These are phyloP conservation scores for Aphelinus certus DNA, from an alignment of 1,140 invertebrate species.

Conservation along the genomic window DNA sequence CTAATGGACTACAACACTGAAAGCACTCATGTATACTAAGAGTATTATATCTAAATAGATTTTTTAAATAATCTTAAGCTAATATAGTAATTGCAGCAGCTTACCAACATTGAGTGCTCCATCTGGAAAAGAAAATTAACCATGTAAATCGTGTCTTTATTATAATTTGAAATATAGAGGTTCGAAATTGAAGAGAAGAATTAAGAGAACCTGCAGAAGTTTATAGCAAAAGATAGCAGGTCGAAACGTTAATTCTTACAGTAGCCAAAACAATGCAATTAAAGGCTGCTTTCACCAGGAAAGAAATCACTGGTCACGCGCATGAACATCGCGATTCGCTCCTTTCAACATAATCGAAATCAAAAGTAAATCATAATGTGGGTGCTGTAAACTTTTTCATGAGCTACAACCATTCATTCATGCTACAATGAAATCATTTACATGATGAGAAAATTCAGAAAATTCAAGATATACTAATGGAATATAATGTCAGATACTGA, in stretches of 20 bases:
- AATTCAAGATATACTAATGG: no score
- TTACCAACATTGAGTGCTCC: slow-evolving; percentile 64
- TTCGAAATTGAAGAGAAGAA: no score
- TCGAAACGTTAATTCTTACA: slow-evolving; percentile 47
- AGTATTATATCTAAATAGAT: neutral
- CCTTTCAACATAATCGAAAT: slow-evolving; percentile 34
- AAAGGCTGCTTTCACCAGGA: slow-evolving; percentile 60
- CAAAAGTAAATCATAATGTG: slow-evolving; percentile 31
- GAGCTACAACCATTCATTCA: neutral
- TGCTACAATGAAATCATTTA: no score
- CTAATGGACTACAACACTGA: neutral
- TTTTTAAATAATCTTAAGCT: no score
- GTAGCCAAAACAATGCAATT: slow-evolving; percentile 54
- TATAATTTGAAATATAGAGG: no score
- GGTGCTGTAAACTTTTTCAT: neutral
- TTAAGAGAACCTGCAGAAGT: no score
- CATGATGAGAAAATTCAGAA: no score
- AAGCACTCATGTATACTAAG: neutral
- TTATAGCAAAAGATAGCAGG: slow-evolving; percentile 13
- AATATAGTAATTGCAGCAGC: slow-evolving; percentile 14
- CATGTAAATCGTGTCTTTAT: no score
- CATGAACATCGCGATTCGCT: slow-evolving; percentile 55
- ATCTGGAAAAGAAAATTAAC: slow-evolving; percentile 56
- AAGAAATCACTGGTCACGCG: slow-evolving; percentile 61
- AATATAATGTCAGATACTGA: no score